Conservation (phyloP, 2,797 vertebrate species). For the Manis pentadactyla region DNA sequence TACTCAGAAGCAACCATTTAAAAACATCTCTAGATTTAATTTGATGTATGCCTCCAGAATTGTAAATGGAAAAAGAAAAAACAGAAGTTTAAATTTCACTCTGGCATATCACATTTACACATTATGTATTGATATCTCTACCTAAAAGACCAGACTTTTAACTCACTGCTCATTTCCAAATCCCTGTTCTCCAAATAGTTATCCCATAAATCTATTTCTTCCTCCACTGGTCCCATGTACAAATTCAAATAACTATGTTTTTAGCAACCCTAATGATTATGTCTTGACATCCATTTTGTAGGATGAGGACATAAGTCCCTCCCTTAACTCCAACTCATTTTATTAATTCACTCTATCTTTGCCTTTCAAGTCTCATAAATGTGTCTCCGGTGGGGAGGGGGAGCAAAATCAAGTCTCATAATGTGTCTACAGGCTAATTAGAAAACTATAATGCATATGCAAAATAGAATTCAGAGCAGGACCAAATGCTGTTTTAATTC, state of each 20-base stretch:
- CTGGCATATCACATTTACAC: neutral
- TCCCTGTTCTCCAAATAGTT: neutral
- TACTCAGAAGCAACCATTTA: neutral
- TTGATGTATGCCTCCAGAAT: neutral
- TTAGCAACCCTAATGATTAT: neutral
- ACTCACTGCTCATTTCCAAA: neutral
- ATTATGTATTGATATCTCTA: neutral
- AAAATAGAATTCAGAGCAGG: neutral
- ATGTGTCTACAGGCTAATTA: neutral
- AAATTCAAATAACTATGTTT: neutral
- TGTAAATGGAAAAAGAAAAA: neutral
- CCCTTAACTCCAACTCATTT: neutral
- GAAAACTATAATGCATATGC: neutral
- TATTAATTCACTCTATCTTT: neutral
- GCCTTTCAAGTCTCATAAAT: no score
- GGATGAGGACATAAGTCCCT: neutral
- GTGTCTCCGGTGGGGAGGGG: no score
- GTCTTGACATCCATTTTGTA: neutral
- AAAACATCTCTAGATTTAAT: constrained; percentile 15
- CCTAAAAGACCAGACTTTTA: neutral
- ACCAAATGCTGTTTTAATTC: neutral
- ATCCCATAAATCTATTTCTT: neutral
- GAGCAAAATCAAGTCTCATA: neutral
- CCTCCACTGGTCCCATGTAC: neutral
- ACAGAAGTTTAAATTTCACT: neutral